A percentile compares a stretch with the other conserved stretches of the same genome.
phyloP scores from a whole-genome alignment of 2,113 vertebrate species.

The Eclectus roratus region DNA sequence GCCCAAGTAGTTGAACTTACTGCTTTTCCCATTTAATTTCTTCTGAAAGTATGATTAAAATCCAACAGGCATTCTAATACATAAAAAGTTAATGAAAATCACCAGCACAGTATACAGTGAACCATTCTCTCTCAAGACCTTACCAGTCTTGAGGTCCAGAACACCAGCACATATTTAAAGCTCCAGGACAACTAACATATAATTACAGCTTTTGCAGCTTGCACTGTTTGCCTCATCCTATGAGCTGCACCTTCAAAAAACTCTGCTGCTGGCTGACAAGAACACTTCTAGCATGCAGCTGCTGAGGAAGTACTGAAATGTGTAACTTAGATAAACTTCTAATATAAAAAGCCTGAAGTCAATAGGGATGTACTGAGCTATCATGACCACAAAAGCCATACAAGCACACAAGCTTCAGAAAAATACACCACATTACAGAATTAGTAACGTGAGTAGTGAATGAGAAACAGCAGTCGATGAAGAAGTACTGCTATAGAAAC shows the following conservation, averaged over 20 bases:
- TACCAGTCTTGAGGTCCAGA: neutral
- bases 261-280: neutral
- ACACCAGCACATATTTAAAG: fast-evolving
- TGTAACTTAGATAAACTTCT: neutral
- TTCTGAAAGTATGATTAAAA: neutral
- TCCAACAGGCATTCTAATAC: neutral
- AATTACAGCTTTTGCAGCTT: neutral
- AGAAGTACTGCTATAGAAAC: neutral
- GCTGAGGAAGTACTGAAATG: neutral
- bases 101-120: neutral
- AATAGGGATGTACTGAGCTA: neutral
- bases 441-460: neutral
- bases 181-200: neutral
- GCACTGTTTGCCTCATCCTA: neutral
- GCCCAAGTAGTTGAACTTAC: neutral
- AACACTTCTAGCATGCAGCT: neutral
- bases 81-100: neutral
- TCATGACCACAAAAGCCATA: neutral
- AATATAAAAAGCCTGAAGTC: neutral
- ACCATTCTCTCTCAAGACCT: neutral
- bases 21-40: neutral
- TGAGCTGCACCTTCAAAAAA: neutral
- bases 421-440: neutral
- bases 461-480: neutral
- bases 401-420: neutral